Base-by-base conservation (phyloP, 2,113 vertebrate genomes). In the Crypturellus undulatus region DNA sequence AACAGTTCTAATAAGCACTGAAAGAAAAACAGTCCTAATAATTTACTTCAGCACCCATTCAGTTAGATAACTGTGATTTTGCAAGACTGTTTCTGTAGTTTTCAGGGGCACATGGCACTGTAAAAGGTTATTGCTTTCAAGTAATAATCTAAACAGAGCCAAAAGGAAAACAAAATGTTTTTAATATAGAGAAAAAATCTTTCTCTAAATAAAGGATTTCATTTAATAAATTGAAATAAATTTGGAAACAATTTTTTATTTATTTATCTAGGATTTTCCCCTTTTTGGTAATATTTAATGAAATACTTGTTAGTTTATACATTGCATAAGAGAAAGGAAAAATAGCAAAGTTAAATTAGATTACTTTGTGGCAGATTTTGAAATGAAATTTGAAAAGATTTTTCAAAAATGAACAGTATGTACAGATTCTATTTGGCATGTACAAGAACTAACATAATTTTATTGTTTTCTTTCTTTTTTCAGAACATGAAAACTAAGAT, bases 61-160 rank as follows among this genome's bases (percentile, higher is more conserved):
- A 92, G 69, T 96, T 96, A 97, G 58, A 83, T 5, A 8, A 92
- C 85, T 94, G 38, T 85, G 67, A 89, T 94, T 89, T 92, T 20
- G 51, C 2, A 92, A 92, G 89, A 87, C 43, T 19, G 6, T 51
- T 69, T 43, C 12, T 83, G 11, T 34, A 72, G 45, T 42, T 94
- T 73, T 95, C 79, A 91, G 87, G 88, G 18, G 36, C 19, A 89
- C n/a, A 93, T 24, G 62, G 8, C 34, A 25, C 21, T 32, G 22
- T 51, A 81, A n/a, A 56, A 34, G 68, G 49, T 58, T 70, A 89
- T 15, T 83, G 17, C 2, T 51, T 85, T 15, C 24, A 81, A 93
- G 20, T 47, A 92, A 58, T 84, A 94, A 91, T 76, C 34, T 78
- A 51, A 71, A 75, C 12, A 77, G n/a, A 22, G 24, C 52, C 3